These are phyloP conservation scores for Rhynchophorus ferrugineus DNA, from an alignment of 1,140 invertebrate species.

Conservation along the genomic window DNA sequence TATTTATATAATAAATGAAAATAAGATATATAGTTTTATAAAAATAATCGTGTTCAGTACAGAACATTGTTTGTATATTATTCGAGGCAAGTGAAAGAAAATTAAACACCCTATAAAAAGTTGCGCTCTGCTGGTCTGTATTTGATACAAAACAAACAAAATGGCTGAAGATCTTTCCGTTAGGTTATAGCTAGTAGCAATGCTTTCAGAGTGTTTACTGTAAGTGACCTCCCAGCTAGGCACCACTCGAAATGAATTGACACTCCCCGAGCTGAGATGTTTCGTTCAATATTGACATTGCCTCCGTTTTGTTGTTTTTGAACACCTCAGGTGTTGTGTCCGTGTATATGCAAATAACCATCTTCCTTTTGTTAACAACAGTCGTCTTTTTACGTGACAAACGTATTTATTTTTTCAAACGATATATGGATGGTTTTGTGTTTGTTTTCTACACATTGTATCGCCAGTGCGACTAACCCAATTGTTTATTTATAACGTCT, in stretches of 20 bases:
- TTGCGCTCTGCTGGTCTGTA: not conserved
- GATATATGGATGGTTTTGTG: not conserved
- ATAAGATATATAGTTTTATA: too few relatives aligned
- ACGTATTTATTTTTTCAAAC: slow-evolving; percentile 1
- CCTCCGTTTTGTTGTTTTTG: not conserved
- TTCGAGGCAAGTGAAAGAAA: not conserved
- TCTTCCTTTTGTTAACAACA: not conserved
- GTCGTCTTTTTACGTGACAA: not conserved
- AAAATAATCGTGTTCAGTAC: too few relatives aligned
- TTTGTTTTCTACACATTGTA: not conserved
- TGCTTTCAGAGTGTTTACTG: not conserved
- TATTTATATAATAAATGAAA: too few relatives aligned
- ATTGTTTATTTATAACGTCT: too few relatives aligned
- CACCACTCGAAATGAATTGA: not conserved
- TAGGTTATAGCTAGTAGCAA: not conserved
- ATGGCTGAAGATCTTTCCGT: not conserved
- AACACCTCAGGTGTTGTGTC: slow-evolving; percentile 4
- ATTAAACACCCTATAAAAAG: too few relatives aligned
- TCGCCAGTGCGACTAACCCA: not conserved
- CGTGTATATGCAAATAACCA: slow-evolving; percentile 3
- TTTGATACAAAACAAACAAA: not conserved
- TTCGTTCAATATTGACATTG: not conserved
- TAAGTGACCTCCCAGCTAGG: not conserved
- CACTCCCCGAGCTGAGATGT: not conserved
- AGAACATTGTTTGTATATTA: too few relatives aligned